Evolutionary conservation across 2,797 vertebrate genomes (phyloP).

Genomic region (Sebastes wilsoni): DNA sequence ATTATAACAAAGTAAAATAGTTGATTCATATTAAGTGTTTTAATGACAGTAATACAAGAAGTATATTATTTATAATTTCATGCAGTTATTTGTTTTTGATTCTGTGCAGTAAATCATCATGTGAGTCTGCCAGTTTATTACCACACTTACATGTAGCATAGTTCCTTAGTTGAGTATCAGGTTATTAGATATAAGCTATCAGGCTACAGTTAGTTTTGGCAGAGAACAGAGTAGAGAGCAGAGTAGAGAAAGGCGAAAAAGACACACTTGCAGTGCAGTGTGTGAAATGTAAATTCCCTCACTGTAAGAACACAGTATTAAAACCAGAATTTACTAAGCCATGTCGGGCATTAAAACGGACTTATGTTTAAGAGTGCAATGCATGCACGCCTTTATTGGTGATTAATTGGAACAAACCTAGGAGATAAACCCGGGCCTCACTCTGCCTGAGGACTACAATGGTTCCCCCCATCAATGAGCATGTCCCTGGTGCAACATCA

Average conservation of each 20-base stretch:
- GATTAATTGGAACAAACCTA: slow-evolving; percentile 88
- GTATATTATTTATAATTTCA: neutral
- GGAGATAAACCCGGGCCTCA: slow-evolving; percentile 78
- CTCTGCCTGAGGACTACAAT: slow-evolving; percentile 88
- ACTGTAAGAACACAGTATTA: slow-evolving; percentile 9
- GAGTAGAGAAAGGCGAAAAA: neutral
- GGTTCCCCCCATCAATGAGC: slow-evolving; percentile 92
- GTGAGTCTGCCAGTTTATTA: neutral
- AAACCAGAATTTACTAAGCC: slow-evolving; percentile 41
- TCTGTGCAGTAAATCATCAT: neutral
- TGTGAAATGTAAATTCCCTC: slow-evolving; percentile 16
- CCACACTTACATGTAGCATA: neutral
- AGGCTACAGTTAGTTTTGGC: neutral
- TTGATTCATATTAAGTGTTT: neutral
- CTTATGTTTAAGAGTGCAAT: slow-evolving; percentile 56
- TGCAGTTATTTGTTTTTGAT: neutral
- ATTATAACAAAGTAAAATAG: neutral
- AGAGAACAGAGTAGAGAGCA: neutral
- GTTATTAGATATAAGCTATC: neutral
- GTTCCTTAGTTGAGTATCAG: neutral
- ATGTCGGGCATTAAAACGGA: slow-evolving; percentile 52
- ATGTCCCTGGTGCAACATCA: slow-evolving; percentile 97
- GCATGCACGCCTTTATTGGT: slow-evolving; percentile 78
- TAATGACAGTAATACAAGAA: neutral
- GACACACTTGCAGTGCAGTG: slow-evolving; percentile 6